These are phyloP conservation scores for Enteromius afrohamiltoni DNA, from an alignment of 2,797 vertebrate species.

Conservation along the genomic window DNA sequence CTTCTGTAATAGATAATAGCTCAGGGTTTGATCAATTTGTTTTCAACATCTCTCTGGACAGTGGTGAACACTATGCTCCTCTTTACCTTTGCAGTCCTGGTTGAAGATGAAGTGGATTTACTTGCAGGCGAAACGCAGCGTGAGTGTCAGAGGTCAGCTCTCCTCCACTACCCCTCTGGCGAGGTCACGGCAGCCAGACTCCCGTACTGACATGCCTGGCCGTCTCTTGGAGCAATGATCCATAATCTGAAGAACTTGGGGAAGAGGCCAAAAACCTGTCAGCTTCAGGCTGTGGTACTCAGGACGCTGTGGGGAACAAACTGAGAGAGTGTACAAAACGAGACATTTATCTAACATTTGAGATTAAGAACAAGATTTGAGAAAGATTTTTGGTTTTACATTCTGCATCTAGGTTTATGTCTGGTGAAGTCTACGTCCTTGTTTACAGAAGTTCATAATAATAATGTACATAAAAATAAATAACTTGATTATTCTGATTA, in stretches of 20 bases:
- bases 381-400: not conserved
- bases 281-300: not conserved
- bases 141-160: slow-evolving; percentile 23
- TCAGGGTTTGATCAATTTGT: slow-evolving; percentile 8
- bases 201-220: not conserved
- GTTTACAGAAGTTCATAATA: not conserved
- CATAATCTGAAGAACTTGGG: slow-evolving; percentile 26
- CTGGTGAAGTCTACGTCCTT: not conserved
- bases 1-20: not conserved
- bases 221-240: not conserved
- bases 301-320: slow-evolving; percentile 16
- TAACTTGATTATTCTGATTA: too few relatives aligned
- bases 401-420: not conserved
- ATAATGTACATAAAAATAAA: too few relatives aligned
- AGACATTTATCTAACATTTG: not conserved
- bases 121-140: not conserved
- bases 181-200: slow-evolving; percentile 19
- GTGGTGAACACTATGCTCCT: slow-evolving; percentile 1
- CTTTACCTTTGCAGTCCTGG: slow-evolving; percentile 23
- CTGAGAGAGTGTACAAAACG: not conserved
- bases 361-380: not conserved
- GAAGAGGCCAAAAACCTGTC: slow-evolving; percentile 29
- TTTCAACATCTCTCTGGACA: not conserved
- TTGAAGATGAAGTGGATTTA: slow-evolving; percentile 22
- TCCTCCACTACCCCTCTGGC: not conserved